Conservation (phyloP, 1,140 invertebrate genomes). For the Plodia interpunctella region DNA sequence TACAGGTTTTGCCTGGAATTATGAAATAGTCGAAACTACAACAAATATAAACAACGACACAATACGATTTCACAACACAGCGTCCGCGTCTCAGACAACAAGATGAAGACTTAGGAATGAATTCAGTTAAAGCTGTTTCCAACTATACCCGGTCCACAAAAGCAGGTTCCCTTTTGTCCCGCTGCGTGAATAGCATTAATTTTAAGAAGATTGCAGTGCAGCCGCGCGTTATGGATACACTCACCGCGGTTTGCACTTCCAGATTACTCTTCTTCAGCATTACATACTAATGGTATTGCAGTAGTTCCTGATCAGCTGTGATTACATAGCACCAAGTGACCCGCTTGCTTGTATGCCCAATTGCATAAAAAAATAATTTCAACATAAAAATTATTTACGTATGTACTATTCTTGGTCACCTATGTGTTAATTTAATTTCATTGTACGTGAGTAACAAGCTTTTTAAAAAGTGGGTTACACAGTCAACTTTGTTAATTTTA, state of each 20-base stretch:
- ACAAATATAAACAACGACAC: not conserved
- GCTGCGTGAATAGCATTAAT: constrained; percentile 10
- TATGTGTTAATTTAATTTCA: too few species aligned
- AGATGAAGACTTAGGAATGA: constrained; percentile 9
- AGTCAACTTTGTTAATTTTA: too few species aligned
- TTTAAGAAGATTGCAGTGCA: constrained; percentile 12
- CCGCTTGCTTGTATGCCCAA: too few species aligned
- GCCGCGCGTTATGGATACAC: constrained; percentile 4
- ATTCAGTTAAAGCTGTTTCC: constrained; percentile 13
- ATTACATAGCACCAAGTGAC: too few species aligned
- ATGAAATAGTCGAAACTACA: not conserved
- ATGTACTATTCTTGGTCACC: too few species aligned
- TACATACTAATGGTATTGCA: too few species aligned
- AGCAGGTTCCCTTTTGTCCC: constrained; percentile 5
- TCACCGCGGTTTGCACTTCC: not conserved
- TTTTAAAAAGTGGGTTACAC: too few species aligned
- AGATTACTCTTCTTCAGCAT: not conserved
- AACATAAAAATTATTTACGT: too few species aligned
- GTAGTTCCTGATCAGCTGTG: too few species aligned
- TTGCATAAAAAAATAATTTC: too few species aligned
- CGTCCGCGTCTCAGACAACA: constrained; percentile 7
- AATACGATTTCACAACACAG: not conserved
- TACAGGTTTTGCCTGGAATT: too few species aligned
- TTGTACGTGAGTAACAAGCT: too few species aligned
- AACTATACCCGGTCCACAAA: not conserved